Evolutionary conservation across 2,797 vertebrate genomes (phyloP).

Genomic region (Eospalax fontanierii): DNA sequence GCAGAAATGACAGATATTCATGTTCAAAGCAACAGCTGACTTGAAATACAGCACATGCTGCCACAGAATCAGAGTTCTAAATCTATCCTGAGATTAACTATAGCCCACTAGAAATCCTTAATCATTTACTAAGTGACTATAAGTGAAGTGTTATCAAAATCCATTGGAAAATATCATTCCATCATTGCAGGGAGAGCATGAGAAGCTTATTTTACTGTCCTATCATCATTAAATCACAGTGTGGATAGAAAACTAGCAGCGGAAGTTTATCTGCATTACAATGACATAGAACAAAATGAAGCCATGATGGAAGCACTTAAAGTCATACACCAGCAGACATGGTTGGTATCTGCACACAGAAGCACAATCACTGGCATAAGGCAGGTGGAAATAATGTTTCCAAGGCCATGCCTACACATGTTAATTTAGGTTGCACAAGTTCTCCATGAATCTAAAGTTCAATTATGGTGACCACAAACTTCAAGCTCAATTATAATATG

Average conservation of each 20-base stretch:
- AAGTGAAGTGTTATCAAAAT: neutral
- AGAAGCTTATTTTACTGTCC: slow-evolving; percentile 41
- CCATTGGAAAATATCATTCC: slow-evolving; percentile 14
- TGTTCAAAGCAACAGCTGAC: slow-evolving; percentile 65
- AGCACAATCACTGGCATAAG: neutral
- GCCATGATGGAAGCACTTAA: neutral
- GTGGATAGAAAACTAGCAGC: neutral
- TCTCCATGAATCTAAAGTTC: neutral
- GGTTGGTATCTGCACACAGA: neutral
- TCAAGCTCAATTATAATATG: neutral
- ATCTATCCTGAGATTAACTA: slow-evolving; percentile 65
- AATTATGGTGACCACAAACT: neutral
- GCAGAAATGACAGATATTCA: slow-evolving; percentile 64
- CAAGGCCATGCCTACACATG: neutral
- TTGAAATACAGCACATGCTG: slow-evolving; percentile 58
- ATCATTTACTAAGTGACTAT: slow-evolving; percentile 66
- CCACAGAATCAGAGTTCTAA: slow-evolving; percentile 42
- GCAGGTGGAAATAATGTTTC: neutral
- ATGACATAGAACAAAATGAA: neutral
- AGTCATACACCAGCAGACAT: neutral
- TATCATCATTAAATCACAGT: neutral
- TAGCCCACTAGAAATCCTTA: slow-evolving; percentile 35
- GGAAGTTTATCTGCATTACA: neutral
- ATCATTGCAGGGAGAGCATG: slow-evolving; percentile 33
- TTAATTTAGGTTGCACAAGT: neutral